Base-by-base conservation (phyloP, 2,797 vertebrate species). In the Pangasius mekongensis region DNA sequence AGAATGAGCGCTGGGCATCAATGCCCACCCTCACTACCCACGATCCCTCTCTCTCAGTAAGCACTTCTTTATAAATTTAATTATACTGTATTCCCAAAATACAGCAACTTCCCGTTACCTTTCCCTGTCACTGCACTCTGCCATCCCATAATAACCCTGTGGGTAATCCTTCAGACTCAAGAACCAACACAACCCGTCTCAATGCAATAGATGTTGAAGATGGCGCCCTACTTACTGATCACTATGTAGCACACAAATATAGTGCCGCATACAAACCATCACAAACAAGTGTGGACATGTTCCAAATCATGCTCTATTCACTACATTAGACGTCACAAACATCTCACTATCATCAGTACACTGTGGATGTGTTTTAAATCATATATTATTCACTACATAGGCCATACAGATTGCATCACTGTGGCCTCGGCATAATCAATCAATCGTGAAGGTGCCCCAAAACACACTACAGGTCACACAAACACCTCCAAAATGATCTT, bases 1-100 rank as follows among this genome's bases (percentile, higher is more conserved):
- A 99, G 92, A 99, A 97, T 39, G 98, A 99, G 90, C 97, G 98
- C 83, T 99, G 98, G 98, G 98, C 98, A 73, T 92, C 64, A 54
- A 95, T 97, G 86, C 95, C 97, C 7, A 95, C 94, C 0, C 96
- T 96, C 92, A 96, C 97, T 92, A 97, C 97, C 94, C 98, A 98
- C 0, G 98, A 98, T 94, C 96, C 97, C 87, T 96, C 96, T 18
- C 97, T 98, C 91, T 94, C 96, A 97, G 98, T 99, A 94, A 95
- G 95, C 49, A 84, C 9, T 20, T 39, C 52, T 36, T 47, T 64
- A 39, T 62, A 47, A 36, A 58, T 27, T 67, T 43, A 64, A 43
- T 82, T 62, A 43, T 43, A 27, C 56, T 9, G 13, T 82, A n/a
- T 47, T 82, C 33, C 54, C 10, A 39, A 39, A 82, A 39, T 43